Base-by-base conservation (phyloP, 2,113 vertebrate genomes). In the Scomber colias region DNA sequence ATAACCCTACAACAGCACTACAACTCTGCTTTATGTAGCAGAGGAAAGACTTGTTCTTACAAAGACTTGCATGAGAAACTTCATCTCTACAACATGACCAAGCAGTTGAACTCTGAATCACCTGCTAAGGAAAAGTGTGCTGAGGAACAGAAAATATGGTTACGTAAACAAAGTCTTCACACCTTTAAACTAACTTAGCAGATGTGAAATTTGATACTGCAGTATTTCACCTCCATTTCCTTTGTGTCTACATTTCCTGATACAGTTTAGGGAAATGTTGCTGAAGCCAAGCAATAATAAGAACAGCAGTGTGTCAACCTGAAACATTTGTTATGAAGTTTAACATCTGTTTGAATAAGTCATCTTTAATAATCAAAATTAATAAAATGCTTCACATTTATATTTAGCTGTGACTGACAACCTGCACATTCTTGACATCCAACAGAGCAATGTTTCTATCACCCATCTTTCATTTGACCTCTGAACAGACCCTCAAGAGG, bases 121-220 rank as follows among this genome's bases (percentile, higher is more conserved):
- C 27, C 4, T 53, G 64, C 7, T 66, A 11, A 12, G 9, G 24
- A 60, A 48, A 49, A 5, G 15, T 1, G 4, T 13, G 48, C 51
- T 24, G 77, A 62, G 72, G 16, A 77, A 77, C 49, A 15, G 21
- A 71, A 64, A 75, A 56, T 3, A n/a, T 2, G 14, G 24, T 82
- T 82, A 57, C 17, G 60, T 3, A 75, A 80, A 6, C 1, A 9
- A 4, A 7, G 27, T 57, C 4, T 46, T 56, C 5, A 55, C 16
- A 16, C 3, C 3, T 7, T 13, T 55, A 67, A 13, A 71, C 21
- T 0, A 50, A n/a, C 19, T 3, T 9, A 16, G 50, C 12, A 14
- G n/a, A 44, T 3, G 11, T 67, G 5, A 5, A 0, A 35, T n/a
- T 0, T 11, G 10, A 67, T 16, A 11, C 7, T 1, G 15, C 24